Conservation (phyloP, 2,888 invertebrate species). For the Brachyptera risi region DNA sequence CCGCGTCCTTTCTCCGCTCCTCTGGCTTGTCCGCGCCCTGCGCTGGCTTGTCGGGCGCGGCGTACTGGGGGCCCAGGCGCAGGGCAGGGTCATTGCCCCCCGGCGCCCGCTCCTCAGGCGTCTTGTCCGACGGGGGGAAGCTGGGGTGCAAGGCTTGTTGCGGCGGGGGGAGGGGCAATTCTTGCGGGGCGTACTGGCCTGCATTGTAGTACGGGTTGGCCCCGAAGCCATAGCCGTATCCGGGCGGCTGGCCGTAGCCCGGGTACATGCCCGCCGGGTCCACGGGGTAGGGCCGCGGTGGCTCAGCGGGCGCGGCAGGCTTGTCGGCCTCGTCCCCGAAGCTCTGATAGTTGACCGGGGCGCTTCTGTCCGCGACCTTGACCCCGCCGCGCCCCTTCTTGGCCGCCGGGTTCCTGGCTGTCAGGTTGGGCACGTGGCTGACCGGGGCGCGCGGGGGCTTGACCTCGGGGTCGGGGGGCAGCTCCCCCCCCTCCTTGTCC, state of each 20-base stretch:
- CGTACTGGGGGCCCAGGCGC: no score
- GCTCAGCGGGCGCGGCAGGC: not conserved
- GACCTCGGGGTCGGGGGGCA: not conserved
- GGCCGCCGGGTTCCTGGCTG: not conserved
- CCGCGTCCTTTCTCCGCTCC: constrained; percentile 10
- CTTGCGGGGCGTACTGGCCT: not conserved
- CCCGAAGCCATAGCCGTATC: not conserved
- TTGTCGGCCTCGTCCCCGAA: not conserved
- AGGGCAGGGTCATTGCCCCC: no score
- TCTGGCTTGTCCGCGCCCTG: not conserved
- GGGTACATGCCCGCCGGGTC: not conserved
- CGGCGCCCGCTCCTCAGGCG: no score
- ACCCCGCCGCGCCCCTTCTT: not conserved
- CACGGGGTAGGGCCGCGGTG: not conserved
- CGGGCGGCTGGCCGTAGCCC: not conserved
- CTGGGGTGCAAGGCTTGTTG: not conserved
- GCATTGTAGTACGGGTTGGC: not conserved
- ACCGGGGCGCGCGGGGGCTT: constrained; percentile 20
- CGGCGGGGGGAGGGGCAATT: not conserved
- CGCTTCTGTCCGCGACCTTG: not conserved
- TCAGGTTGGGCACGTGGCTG: constrained; percentile 2
- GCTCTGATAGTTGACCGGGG: constrained; percentile 4
- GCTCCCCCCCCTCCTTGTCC: not conserved
- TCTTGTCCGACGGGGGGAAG: not conserved
- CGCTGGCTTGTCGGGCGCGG: no score